These are phyloP conservation scores for Sebastes fasciatus DNA, from an alignment of 2,113 vertebrate genomes.

Conservation along the genomic window DNA sequence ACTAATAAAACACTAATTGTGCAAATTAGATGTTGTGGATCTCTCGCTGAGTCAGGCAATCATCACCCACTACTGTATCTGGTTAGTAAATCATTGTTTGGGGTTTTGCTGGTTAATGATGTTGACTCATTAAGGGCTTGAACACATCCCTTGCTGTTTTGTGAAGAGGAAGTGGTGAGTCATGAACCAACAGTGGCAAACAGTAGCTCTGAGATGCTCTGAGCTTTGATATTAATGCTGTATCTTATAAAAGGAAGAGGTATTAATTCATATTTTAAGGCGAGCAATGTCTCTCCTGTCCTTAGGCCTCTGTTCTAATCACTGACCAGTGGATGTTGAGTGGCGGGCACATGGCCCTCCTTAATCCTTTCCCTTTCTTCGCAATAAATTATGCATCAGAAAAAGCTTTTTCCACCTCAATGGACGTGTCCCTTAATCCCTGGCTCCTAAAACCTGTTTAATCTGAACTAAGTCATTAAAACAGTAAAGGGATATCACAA, in stretches of 20 bases:
- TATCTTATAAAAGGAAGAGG: constrained; percentile 1
- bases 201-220: constrained; percentile 6
- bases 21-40: constrained; percentile 70
- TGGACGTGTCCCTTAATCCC: constrained; percentile 83
- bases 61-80: constrained; percentile 58
- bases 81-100: constrained; percentile 57
- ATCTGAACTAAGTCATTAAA: constrained; percentile 86
- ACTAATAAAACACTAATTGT: constrained; percentile 70
- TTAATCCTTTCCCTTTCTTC: constrained; percentile 73
- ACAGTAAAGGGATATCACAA: constrained; percentile 85
- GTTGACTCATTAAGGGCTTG: constrained; percentile 55
- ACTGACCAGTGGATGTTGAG: constrained; percentile 70
- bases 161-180: constrained; percentile 37
- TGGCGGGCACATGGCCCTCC: constrained; percentile 41
- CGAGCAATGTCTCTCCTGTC: constrained; percentile 34
- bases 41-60: constrained; percentile 68
- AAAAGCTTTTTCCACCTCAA: constrained; percentile 75
- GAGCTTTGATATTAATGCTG: neutral
- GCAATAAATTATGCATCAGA: constrained; percentile 77
- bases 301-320: constrained; percentile 63
- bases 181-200: constrained; percentile 10
- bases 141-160: constrained; percentile 36
- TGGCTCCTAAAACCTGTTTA: constrained; percentile 81
- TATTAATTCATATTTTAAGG: constrained; percentile 20
- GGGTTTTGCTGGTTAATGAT: constrained; percentile 50